A percentile compares a stretch with the other conserved stretches of the same genome.
Evolutionary conservation across 2,888 invertebrate species (phyloP).

Genomic region (Octonoba sinensis): DNA sequence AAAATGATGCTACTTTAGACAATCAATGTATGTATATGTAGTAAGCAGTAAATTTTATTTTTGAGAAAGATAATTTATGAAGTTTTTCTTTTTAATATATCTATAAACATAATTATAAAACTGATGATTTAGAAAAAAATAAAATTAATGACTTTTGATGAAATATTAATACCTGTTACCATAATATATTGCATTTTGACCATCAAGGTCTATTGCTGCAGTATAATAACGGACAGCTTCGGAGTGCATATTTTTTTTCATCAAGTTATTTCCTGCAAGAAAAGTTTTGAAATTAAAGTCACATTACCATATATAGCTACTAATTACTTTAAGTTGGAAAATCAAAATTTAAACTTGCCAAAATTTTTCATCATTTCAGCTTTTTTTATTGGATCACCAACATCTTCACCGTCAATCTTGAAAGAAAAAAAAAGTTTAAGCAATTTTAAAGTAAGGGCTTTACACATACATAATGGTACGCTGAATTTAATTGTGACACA

Average conservation of each 20-base stretch:
- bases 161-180: conserved; percentile 79
- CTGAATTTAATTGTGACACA: not conserved
- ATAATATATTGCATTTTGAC: conserved; percentile 92
- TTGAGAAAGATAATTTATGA: too few species aligned
- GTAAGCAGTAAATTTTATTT: too few species aligned
- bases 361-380: conserved; percentile 53
- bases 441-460: not conserved
- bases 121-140: too few species aligned
- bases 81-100: too few species aligned
- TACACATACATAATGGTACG: not conserved
- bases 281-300: not conserved
- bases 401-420: not conserved
- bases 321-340: not conserved
- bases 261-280: conserved; percentile 75
- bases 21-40: too few species aligned
- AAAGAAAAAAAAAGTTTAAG: conserved; percentile 12
- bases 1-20: too few species aligned
- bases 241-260: conserved; percentile 83
- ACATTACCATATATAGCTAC: too few species aligned
- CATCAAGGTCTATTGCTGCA: conserved; percentile 89
- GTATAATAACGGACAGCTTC: conserved; percentile 75
- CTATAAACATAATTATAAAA: too few species aligned
- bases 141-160: too few species aligned
- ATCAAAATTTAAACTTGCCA: conserved; percentile 3
- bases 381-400: conserved; percentile 16